phyloP scores from a whole-genome alignment of 2,888 invertebrate species.

The Sipha maydis region DNA sequence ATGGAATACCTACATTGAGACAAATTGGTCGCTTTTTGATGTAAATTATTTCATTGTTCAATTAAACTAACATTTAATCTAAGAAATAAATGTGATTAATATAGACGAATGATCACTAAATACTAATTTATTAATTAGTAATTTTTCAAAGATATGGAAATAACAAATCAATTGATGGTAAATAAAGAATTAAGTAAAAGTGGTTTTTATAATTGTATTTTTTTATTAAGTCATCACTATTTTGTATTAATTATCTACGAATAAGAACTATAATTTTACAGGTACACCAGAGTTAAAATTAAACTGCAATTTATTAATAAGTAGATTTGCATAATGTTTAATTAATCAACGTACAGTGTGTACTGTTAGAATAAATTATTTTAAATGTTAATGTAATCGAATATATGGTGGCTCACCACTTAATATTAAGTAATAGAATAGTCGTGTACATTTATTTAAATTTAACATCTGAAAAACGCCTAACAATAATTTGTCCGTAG shows the following conservation, averaged over 20 bases:
- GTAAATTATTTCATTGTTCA: no score
- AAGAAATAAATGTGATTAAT: no score
- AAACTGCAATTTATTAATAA: not conserved
- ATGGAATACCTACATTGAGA: no score
- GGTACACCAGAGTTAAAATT: not conserved
- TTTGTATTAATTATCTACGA: not conserved
- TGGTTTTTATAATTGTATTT: no score
- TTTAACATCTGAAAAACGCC: constrained; percentile 22
- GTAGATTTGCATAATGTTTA: not conserved
- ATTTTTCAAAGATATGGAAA: no score
- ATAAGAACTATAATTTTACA: not conserved
- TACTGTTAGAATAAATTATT: not conserved
- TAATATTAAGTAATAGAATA: not conserved
- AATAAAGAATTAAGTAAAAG: no score
- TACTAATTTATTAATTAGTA: no score
- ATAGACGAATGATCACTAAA: no score
- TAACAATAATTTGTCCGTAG: constrained; percentile 23
- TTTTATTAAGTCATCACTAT: no score
- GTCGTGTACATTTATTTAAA: not conserved
- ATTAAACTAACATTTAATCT: no score
- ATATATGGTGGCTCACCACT: not conserved
- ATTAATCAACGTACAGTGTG: not conserved
- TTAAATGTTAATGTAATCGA: constrained; percentile 5
- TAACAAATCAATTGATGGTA: no score
- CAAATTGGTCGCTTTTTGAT: no score